Evolutionary conservation across 2,888 invertebrate species (phyloP), one percentile per base, ranked within the genome.

Genomic region (Ormyrus pomaceus): DNA sequence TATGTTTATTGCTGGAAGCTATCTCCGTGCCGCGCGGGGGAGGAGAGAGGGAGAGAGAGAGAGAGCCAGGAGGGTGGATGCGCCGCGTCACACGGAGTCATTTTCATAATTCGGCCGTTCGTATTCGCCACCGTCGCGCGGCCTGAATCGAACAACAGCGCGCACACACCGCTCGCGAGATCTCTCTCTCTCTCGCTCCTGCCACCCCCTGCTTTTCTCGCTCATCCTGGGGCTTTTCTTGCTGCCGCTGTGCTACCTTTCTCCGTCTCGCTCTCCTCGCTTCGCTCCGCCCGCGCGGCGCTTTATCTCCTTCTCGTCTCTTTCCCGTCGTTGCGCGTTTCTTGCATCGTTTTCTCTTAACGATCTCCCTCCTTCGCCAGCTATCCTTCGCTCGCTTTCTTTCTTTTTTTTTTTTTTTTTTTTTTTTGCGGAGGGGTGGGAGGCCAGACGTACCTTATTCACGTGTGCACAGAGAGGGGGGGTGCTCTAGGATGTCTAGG

Each of bases 81-180:
- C 61, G 79, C 53, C 90, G 91, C 91, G 91, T 91, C 91, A 91
- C 91, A 90, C 88, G 86, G 91, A 87, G 89, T 92, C 91, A 93
- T 92, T 93, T 93, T 93, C 92, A 92, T 93, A 93, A 93, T 92
- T 92, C 91, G 91, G 92, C 92, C 92, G 92, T 93, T 92, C 92
- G 92, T 93, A 93, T 93, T 92, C 93, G 91, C 91, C 88, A 87
- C 88, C 87, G 88, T 86, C 89, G 89, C 91, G 91, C 91, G 91
- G 89, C 91, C 90, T 89, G 92, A 91, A 92, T 92, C 92, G 92
- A 92, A 92, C 91, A 91, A 91, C 91, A 89, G 84, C 85, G 84
- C 86, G 84, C 75, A 62, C 76, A 59, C 55, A n/a, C 58, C 61
- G 53, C 48, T 19, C 77, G 61, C 74, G 11, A 19, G 19, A 80